Conservation (phyloP, 1,140 invertebrate species). For the Ptiloglossa arizonensis region DNA sequence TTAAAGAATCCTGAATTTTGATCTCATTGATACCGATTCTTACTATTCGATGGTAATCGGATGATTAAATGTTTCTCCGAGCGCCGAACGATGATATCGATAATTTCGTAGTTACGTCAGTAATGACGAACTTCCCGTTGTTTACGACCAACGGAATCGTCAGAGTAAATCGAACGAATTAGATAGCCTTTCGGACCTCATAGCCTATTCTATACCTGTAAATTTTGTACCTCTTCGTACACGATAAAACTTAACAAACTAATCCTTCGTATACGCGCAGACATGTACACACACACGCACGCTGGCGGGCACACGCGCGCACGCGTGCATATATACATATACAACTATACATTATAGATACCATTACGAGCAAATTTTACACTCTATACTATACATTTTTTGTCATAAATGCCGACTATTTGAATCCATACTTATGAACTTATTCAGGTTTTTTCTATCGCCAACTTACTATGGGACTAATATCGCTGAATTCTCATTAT, state of each 20-base stretch:
- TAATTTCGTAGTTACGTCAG: background rate
- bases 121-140: background rate
- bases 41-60: too few species aligned
- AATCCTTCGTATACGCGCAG: slow-evolving; percentile 53
- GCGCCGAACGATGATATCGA: background rate
- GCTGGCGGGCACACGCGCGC: background rate
- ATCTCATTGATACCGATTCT: too few species aligned
- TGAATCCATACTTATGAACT: slow-evolving; percentile 62
- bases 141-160: slow-evolving; percentile 29
- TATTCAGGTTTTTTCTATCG: slow-evolving; percentile 69
- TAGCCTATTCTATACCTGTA: slow-evolving; percentile 69
- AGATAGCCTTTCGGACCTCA: slow-evolving; percentile 70
- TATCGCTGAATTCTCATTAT: slow-evolving; percentile 68
- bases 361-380: slow-evolving; percentile 65
- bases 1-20: too few species aligned
- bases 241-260: slow-evolving; percentile 50
- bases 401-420: slow-evolving; percentile 59
- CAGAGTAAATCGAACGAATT: slow-evolving; percentile 56
- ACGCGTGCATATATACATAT: slow-evolving; percentile 49
- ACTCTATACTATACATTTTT: slow-evolving; percentile 64
- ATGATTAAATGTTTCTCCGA: too few species aligned
- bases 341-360: slow-evolving; percentile 54
- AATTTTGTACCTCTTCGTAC: slow-evolving; percentile 74
- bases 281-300: slow-evolving; percentile 29
- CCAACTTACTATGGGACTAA: slow-evolving; percentile 71